These are phyloP conservation scores for Chelmon rostratus DNA, from an alignment of 2,797 vertebrate genomes.

Conservation along the genomic window DNA sequence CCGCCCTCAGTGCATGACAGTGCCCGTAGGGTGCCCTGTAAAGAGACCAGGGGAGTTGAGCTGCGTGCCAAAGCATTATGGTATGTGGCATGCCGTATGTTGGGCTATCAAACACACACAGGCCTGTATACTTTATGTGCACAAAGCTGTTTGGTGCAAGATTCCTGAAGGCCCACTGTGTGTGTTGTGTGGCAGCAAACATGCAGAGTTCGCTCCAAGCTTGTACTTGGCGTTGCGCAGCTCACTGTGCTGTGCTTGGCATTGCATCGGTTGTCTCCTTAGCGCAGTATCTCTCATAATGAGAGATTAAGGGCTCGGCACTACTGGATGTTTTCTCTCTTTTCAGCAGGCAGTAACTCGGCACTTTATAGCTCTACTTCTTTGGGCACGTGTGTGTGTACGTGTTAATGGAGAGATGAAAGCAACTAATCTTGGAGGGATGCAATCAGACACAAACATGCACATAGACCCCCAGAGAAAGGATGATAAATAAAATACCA, in stretches of 20 bases:
- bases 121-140: slow-evolving; percentile 4
- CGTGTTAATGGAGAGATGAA: slow-evolving; percentile 49
- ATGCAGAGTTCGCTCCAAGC: background rate
- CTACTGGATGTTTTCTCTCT: slow-evolving; percentile 20
- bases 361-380: slow-evolving; percentile 19
- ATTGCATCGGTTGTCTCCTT: slow-evolving; percentile 16
- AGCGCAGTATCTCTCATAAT: slow-evolving; percentile 32
- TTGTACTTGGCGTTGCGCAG: slow-evolving; percentile 17
- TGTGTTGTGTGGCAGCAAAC: slow-evolving; percentile 16
- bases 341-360: slow-evolving; percentile 12
- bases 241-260: slow-evolving; percentile 21
- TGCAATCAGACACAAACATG: slow-evolving; percentile 27
- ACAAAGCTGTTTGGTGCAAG: slow-evolving; percentile 14
- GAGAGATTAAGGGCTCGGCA: slow-evolving; percentile 8
- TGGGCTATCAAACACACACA: slow-evolving; percentile 47
- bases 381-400: background rate
- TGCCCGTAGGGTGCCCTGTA: slow-evolving; percentile 55
- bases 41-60: slow-evolving; percentile 54
- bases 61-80: slow-evolving; percentile 44
- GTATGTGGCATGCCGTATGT: slow-evolving; percentile 22
- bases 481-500: slow-evolving; percentile 30
- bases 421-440: slow-evolving; percentile 33
- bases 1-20: slow-evolving; percentile 50
- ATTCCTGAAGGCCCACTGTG: slow-evolving; percentile 1
- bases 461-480: background rate